Evolutionary conservation across 2,888 invertebrate species (phyloP).

Genomic region (Eurytoma adleriae): DNA sequence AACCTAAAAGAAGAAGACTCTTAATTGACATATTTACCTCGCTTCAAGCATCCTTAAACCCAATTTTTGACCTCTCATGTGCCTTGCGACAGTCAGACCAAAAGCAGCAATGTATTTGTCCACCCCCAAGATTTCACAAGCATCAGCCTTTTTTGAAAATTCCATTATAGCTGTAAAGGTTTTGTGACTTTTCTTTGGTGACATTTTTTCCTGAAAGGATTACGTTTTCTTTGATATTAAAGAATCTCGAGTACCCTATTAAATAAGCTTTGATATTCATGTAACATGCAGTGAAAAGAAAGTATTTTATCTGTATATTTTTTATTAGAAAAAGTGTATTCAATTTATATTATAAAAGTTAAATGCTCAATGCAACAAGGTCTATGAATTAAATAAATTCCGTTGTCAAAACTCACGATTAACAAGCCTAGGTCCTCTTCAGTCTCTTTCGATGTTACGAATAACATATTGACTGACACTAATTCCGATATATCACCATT

Average conservation of each 20-base stretch:
- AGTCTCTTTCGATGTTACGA: slow-evolving; percentile 45
- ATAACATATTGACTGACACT: slow-evolving; percentile 70
- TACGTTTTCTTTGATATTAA: not conserved
- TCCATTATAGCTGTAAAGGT: slow-evolving; percentile 52
- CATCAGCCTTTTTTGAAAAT: slow-evolving; percentile 58
- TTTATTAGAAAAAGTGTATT: too few relatives aligned
- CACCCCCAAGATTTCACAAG: slow-evolving; percentile 63
- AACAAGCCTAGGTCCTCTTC: slow-evolving; percentile 13
- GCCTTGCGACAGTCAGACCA: slow-evolving; percentile 69
- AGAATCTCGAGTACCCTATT: too few relatives aligned
- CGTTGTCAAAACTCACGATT: slow-evolving; percentile 52
- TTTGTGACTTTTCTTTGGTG: slow-evolving; percentile 24
- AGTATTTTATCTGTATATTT: too few relatives aligned
- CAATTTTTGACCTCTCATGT: slow-evolving; percentile 69
- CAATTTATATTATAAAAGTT: too few relatives aligned
- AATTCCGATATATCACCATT: slow-evolving; percentile 67
- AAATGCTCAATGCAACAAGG: too few relatives aligned
- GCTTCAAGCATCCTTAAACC: slow-evolving; percentile 62
- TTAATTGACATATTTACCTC: slow-evolving; percentile 64
- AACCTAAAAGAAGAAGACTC: too few relatives aligned
- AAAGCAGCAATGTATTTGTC: slow-evolving; percentile 68
- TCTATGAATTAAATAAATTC: too few relatives aligned
- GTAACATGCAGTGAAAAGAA: too few relatives aligned
- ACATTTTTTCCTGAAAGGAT: slow-evolving; percentile 20
- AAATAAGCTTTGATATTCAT: too few relatives aligned